Percentiles rank a stretch among this genome's conserved stretches.
Evolutionary conservation across 2,113 vertebrate genomes (phyloP).

Genomic region (Engraulis encrasicolus): DNA sequence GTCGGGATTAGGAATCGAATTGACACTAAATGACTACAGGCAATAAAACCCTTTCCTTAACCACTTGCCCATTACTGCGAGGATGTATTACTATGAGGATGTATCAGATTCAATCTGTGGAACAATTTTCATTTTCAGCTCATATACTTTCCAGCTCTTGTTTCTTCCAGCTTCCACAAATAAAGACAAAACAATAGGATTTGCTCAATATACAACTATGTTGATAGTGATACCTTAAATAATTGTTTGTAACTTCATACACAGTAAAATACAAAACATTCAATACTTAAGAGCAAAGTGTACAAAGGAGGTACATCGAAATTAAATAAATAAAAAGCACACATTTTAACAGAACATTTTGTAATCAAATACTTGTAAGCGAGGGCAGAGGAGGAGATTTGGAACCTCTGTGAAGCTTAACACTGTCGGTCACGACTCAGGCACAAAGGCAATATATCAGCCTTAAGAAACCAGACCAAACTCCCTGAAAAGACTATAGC

Average conservation of each 20-base stretch:
- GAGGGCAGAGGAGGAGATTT: slow-evolving; percentile 24
- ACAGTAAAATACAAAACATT: slow-evolving; percentile 65
- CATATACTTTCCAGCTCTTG: background rate
- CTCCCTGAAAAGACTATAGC: slow-evolving; percentile 19
- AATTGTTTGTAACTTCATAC: slow-evolving; percentile 49
- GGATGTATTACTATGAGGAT: background rate
- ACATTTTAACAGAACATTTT: slow-evolving; percentile 25
- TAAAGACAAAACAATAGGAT: background rate
- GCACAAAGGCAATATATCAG: slow-evolving; percentile 62
- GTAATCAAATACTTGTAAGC: background rate
- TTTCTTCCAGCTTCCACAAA: no score
- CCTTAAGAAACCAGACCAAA: slow-evolving; percentile 34
- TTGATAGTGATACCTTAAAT: slow-evolving; percentile 46
- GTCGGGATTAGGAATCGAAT: no score
- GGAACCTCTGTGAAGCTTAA: slow-evolving; percentile 54
- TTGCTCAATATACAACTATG: slow-evolving; percentile 54
- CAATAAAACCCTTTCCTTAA: no score
- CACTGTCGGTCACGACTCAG: slow-evolving; percentile 52
- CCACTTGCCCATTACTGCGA: no score
- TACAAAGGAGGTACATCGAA: slow-evolving; percentile 29
- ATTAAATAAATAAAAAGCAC: slow-evolving; percentile 46
- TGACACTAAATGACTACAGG: no score
- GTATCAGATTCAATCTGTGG: background rate
- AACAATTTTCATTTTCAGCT: background rate
- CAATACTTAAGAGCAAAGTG: slow-evolving; percentile 51